Evolutionary conservation across 1,140 invertebrate genomes (phyloP).

Genomic region (Drosophila repletoides): DNA sequence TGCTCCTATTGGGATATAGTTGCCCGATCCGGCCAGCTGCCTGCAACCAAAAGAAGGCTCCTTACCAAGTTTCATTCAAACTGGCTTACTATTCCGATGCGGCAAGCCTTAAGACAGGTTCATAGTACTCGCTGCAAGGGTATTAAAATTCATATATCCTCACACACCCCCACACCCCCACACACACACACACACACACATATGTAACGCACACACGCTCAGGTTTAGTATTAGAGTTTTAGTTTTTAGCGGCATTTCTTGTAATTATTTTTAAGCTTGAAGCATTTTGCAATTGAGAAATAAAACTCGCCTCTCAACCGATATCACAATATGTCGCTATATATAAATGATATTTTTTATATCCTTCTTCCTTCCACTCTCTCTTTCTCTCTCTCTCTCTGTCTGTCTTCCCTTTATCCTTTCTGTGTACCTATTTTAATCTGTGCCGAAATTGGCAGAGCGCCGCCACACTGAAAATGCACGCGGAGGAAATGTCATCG

Average conservation of each 20-base stretch:
- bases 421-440: no score
- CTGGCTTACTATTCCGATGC: no score
- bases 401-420: constrained; percentile 17
- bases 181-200: constrained; percentile 16
- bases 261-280: constrained; percentile 42
- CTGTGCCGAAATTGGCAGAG: no score
- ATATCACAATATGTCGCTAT: neutral
- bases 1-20: no score
- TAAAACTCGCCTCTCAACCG: constrained; percentile 8
- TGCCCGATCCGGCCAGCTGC: no score
- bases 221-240: constrained; percentile 54
- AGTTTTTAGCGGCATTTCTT: no score
- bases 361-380: neutral
- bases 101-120: no score
- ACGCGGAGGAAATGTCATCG: constrained; percentile 79
- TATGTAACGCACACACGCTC: constrained; percentile 33
- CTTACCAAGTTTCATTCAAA: no score
- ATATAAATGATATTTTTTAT: constrained; percentile 2
- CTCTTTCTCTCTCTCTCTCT: neutral
- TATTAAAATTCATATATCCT: no score
- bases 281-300: constrained; percentile 59
- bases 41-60: no score
- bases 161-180: neutral
- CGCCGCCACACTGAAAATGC: constrained; percentile 68
- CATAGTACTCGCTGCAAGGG: no score